Conservation (phyloP, 2,888 invertebrate genomes). For the Rambutsinella grinnellia region DNA sequence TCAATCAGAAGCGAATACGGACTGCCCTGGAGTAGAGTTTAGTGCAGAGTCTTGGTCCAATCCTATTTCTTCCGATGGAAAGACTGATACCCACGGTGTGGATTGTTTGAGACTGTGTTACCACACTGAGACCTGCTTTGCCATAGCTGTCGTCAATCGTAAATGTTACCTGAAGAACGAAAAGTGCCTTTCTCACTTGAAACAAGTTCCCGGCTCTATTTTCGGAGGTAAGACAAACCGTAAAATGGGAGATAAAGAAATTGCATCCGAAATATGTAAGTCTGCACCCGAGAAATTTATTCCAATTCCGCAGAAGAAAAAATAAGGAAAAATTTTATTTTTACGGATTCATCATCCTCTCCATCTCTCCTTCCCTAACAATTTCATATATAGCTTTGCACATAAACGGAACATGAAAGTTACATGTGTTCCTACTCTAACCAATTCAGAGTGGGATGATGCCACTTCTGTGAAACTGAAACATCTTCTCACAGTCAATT, state of each 20-base stretch:
- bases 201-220: constrained; percentile 38
- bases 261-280: no score
- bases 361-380: no score
- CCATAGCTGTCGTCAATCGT: constrained; percentile 41
- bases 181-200: constrained; percentile 52
- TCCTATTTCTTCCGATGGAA: constrained; percentile 51
- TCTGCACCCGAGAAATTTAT: no score
- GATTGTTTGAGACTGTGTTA: constrained; percentile 60
- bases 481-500: no score
- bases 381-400: no score
- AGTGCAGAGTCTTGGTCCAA: constrained; percentile 59
- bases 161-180: constrained; percentile 59
- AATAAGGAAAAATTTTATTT: no score
- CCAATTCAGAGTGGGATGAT: no score
- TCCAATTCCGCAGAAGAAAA: no score
- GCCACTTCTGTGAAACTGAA: no score
- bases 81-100: constrained; percentile 41
- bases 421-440: constrained; percentile 17
- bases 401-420: constrained; percentile 19
- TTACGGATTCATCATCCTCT: no score
- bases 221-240: constrained; percentile 50
- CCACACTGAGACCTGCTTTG: constrained; percentile 57
- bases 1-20: constrained; percentile 46
- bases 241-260: no score
- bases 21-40: constrained; percentile 59